Base-by-base conservation (phyloP, 2,888 invertebrate species). In the Diarsia rubi region DNA sequence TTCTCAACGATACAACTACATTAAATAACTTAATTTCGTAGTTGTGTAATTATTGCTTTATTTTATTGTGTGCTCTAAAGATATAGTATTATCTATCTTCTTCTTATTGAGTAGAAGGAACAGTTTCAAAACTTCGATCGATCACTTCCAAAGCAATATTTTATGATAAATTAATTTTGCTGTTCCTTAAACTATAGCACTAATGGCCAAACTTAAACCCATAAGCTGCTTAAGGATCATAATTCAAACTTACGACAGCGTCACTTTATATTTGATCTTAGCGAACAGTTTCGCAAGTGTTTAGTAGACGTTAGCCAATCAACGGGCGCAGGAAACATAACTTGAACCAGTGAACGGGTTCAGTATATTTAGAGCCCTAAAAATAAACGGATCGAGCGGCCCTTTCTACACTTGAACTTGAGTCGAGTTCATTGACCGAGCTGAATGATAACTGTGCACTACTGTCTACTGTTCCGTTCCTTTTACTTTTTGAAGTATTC, bases 361-460 rank as follows among this genome's bases (percentile, higher is more conserved):
- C 76, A 91, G 92, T 94, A 94, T 94, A 94, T 94, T 94, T 94
- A 95, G 93, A 92, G 88, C 85, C 91, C 94, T 95, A 95, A 95
- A 95, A 95, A 96, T 96, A 96, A 93, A 92, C 93, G 88, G 77
- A 88, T 88, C 90, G 90, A 90, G 89, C 90, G 90, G 90, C 90
- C 90, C 92, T 91, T 91, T 90, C 91, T 91, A 94, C 92, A 93
- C 96, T 95, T 96, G 96, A 96, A 96, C 96, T 96, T 96, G 95
- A 92, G 89, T 91, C 80, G 74, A 59, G 95, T 90, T 95, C 93
- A 92, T 89, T 89, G 92, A 94, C 95, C 95, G 88, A 82, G 81
- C 85, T 85, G 82, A 86, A 87, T 89, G 93, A 93, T 94, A 92
- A 93, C 92, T 86, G 85, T 86, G 81, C 82, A 79, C 82, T 90